Evolutionary conservation across 2,113 vertebrate genomes (phyloP).

Genomic region (Limnothrissa miodon): DNA sequence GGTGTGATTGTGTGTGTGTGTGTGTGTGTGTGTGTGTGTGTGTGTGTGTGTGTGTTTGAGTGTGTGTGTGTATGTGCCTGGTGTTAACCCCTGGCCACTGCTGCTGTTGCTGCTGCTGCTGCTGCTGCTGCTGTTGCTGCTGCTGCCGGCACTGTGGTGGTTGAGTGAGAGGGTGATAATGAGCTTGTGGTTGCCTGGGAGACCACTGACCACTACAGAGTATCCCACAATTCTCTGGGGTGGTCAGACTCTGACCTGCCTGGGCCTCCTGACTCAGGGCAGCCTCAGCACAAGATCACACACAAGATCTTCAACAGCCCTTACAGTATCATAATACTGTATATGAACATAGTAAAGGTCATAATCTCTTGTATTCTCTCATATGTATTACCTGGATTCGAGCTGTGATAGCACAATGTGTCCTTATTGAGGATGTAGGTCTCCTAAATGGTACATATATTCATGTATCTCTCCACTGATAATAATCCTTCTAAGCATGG

Average conservation of each 20-base stretch:
- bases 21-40: slow-evolving; percentile 2
- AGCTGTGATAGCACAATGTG: neutral
- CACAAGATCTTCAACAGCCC: neutral
- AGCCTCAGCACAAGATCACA: neutral
- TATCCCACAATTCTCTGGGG: slow-evolving; percentile 11
- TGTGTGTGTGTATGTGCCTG: neutral
- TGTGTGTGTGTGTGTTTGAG: neutral
- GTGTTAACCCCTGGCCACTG: neutral
- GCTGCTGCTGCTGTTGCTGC: neutral
- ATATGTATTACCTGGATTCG: neutral
- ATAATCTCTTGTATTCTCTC: neutral
- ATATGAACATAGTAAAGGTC: too few species aligned
- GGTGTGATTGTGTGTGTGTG: neutral
- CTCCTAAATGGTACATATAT: neutral
- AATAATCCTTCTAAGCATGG: neutral
- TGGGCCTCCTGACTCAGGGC: neutral
- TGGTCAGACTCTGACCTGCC: neutral
- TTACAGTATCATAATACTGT: neutral
- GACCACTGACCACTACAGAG: neutral
- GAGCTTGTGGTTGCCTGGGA: slow-evolving; percentile 1
- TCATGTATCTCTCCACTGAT: neutral
- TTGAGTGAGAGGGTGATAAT: neutral
- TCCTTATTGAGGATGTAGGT: neutral
- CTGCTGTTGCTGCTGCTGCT: neutral
- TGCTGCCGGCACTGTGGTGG: neutral